Conservation (phyloP, 2,797 vertebrate genomes). For the Leuciscus waleckii region DNA sequence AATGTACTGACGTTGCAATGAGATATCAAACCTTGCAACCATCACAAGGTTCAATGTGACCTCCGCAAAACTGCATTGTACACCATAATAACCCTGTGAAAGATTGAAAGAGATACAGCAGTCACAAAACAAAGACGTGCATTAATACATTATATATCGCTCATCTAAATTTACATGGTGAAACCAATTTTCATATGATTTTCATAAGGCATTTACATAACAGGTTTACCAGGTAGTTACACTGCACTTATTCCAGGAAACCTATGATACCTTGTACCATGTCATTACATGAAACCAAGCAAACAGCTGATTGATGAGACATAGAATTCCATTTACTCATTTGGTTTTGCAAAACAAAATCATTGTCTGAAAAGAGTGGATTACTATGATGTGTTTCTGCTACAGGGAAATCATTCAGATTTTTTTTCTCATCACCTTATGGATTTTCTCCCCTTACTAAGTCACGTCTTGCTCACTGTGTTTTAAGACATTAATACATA, state of each 20-base stretch:
- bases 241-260: no score
- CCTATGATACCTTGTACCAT: background rate
- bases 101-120: background rate
- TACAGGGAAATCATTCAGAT: background rate
- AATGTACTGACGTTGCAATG: background rate
- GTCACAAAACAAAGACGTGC: background rate
- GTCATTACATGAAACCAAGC: background rate
- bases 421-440: background rate
- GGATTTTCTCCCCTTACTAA: background rate
- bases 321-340: background rate
- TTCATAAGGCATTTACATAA: background rate
- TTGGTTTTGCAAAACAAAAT: no score
- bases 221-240: background rate
- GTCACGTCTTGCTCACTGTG: background rate
- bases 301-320: background rate
- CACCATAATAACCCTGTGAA: background rate
- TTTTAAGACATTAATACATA: background rate
- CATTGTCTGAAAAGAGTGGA: no score
- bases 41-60: background rate
- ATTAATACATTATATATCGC: background rate
- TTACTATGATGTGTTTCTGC: background rate
- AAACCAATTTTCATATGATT: background rate
- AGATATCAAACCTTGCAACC: background rate
- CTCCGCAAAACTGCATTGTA: background rate
- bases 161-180: no score